Percentiles rank a stretch among this genome's conserved stretches.
phyloP scores from a whole-genome alignment of 2,113 vertebrate species.

The Geothlypis trichas region DNA sequence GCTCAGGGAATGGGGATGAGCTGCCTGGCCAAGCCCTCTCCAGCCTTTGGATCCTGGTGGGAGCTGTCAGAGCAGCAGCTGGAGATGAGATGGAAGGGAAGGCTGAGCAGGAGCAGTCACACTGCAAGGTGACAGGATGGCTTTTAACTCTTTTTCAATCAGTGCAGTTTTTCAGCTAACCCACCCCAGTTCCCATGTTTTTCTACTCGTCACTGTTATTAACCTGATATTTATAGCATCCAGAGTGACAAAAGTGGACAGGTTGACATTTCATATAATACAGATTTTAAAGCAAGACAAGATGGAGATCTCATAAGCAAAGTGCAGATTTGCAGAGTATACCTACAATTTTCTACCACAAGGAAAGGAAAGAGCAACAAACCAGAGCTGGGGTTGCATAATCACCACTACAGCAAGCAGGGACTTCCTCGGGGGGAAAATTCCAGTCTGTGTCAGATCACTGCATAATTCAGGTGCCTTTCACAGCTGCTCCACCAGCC shows the following conservation, averaged over 20 bases:
- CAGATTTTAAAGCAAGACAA: not conserved
- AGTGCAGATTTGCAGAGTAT: not conserved
- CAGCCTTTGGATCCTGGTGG: not conserved
- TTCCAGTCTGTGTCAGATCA: not conserved
- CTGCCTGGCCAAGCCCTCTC: not conserved
- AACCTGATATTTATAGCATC: not conserved
- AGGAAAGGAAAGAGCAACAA: not conserved
- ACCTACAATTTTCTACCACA: not conserved
- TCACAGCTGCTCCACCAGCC: not conserved
- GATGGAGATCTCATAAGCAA: not conserved
- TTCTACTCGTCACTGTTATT: not conserved
- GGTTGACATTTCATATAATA: not conserved
- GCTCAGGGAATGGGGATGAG: not conserved
- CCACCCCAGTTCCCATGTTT: not conserved
- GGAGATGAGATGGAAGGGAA: not conserved
- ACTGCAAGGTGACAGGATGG: not conserved
- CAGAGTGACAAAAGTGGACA: not conserved
- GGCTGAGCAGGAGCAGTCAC: not conserved
- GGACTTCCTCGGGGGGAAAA: not conserved
- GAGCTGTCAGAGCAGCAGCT: not conserved
- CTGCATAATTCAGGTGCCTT: not conserved
- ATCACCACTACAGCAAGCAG: not conserved
- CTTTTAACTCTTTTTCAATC: not conserved
- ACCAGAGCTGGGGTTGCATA: not conserved
- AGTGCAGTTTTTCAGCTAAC: not conserved